These are phyloP conservation scores for Gastracanthus pulcherrimus DNA, from an alignment of 2,888 invertebrate genomes.

Conservation along the genomic window DNA sequence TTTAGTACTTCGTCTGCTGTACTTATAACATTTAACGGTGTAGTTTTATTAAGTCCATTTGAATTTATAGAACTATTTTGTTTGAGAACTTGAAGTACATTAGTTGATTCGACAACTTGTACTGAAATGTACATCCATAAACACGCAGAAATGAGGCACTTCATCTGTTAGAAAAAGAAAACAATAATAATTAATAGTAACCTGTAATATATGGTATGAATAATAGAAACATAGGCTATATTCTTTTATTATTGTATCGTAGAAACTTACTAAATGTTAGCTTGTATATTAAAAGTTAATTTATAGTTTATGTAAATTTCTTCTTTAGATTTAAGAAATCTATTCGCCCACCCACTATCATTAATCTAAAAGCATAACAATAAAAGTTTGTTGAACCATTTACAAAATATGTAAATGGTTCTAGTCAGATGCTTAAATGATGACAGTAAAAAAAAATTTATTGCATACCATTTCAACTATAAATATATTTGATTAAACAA, in stretches of 20 bases:
- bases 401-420: too few species aligned
- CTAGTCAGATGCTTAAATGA: too few species aligned
- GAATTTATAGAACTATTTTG: too few species aligned
- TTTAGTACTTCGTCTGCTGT: conserved; percentile 4
- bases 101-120: conserved; percentile 38
- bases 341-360: background rate
- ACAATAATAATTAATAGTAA: conserved; percentile 20
- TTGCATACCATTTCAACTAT: too few species aligned
- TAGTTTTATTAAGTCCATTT: conserved; percentile 16
- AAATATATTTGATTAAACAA: too few species aligned
- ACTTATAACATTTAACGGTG: background rate
- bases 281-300: conserved; percentile 56
- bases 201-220: background rate
- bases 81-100: conserved; percentile 3
- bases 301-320: background rate
- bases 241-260: background rate
- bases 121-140: conserved; percentile 44
- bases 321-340: background rate
- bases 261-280: conserved; percentile 54
- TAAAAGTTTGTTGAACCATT: too few species aligned
- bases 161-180: conserved; percentile 50
- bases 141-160: conserved; percentile 39
- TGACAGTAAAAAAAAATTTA: too few species aligned
- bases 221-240: background rate
- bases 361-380: too few species aligned